phyloP scores from a whole-genome alignment of 2,888 invertebrate species.

The Eumerus sabulonum region DNA sequence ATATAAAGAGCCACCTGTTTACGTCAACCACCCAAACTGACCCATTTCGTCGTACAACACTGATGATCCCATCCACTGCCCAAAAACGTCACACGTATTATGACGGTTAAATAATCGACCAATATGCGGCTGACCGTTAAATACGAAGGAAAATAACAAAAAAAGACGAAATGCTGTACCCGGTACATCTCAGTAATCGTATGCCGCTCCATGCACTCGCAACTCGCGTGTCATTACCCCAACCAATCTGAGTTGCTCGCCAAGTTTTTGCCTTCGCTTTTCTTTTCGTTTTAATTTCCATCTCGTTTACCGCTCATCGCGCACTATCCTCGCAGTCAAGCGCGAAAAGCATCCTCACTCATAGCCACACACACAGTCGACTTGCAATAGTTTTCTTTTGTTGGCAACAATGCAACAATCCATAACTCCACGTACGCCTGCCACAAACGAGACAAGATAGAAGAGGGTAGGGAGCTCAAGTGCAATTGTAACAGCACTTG shows the following conservation, averaged over 20 bases:
- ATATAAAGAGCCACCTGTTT: no score
- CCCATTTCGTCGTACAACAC: constrained; percentile 31
- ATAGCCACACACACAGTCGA: constrained; percentile 33
- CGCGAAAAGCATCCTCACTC: constrained; percentile 41
- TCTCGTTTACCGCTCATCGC: not conserved
- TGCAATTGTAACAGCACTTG: not conserved
- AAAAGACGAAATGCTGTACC: constrained; percentile 7
- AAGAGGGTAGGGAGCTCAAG: no score
- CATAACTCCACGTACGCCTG: constrained; percentile 65
- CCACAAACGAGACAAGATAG: not conserved
- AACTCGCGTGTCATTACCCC: constrained; percentile 58
- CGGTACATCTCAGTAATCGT: constrained; percentile 36
- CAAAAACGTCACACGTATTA: constrained; percentile 39
- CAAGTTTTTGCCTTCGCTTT: constrained; percentile 31
- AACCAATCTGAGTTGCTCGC: constrained; percentile 39
- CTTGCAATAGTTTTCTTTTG: constrained; percentile 61
- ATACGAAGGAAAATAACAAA: constrained; percentile 2
- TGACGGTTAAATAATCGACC: constrained; percentile 40
- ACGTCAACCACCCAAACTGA: not conserved
- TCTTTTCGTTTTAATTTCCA: constrained; percentile 2
- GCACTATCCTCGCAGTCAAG: constrained; percentile 33
- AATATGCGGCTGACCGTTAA: constrained; percentile 25
- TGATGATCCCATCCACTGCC: constrained; percentile 9
- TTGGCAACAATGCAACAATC: constrained; percentile 64
- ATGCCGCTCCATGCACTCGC: constrained; percentile 5